Base-by-base conservation (phyloP, 2,797 vertebrate species). In the Brachyrhaphis roseni region DNA sequence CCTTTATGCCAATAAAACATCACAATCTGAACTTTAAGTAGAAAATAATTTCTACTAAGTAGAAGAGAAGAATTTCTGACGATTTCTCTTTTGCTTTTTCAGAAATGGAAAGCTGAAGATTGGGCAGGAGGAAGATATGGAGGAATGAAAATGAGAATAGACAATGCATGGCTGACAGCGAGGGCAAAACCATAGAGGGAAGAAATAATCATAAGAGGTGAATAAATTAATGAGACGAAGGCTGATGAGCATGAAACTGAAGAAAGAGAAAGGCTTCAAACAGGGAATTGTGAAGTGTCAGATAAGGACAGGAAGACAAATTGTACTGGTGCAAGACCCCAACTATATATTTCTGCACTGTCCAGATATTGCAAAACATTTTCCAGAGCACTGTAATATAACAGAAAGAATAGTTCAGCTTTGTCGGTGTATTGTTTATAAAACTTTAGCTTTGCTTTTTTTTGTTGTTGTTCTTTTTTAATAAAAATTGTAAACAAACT, bases 151-250 rank as follows among this genome's bases (percentile, higher is more conserved):
- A 46, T 45, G 12, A 72, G 13, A 28, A 8, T 7, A 46, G 12
- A 43, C 11, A 71, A 59, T 59, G 55, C 55, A n/a, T 43, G 41
- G 26, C 68, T 43, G 39, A 71, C 18, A 41, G 39, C 1, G 10
- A 31, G 55, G 26, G 41, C 10, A 71, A 71, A 43, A 71, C 39
- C 16, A 5, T 5, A 71, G 12, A 43, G 39, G 41, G 20, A 43
- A 71, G 39, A 45, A 45, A 71, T 43, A 45, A 71, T 71, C 68
- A 43, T 45, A 23, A 68, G 39, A 71, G 68, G 68, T 26, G 26
- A 45, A 71, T 71, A 71, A n/a, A 71, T 71, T 71, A 20, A 45
- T 62, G 31, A 62, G 28, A 62, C 28, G 59, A 18, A 62, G 31
- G 59, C 34, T 18, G 59, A 62, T 18, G 28, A 62, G 59, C 59